Evolutionary conservation across 2,888 invertebrate species (phyloP).

Genomic region (Agrochola litura): DNA sequence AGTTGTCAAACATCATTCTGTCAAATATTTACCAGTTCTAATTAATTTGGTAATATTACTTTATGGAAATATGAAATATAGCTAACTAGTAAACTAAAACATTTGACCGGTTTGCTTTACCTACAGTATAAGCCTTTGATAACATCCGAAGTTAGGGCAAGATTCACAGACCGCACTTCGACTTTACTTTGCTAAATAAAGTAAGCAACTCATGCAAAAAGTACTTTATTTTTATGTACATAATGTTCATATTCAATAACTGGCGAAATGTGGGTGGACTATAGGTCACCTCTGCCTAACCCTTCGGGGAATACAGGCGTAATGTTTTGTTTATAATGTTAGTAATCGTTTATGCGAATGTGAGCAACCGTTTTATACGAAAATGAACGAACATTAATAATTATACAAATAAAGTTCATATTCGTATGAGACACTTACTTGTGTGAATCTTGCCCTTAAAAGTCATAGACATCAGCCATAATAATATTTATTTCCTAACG

Average conservation of each 20-base stretch:
- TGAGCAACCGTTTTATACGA: not conserved
- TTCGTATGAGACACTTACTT: not conserved
- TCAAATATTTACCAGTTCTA: too few relatives aligned
- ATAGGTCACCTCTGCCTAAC: too few relatives aligned
- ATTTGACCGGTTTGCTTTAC: not conserved
- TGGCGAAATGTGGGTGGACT: not conserved
- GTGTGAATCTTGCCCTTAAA: not conserved
- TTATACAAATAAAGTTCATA: not conserved
- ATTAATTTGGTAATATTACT: too few relatives aligned
- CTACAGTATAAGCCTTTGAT: not conserved
- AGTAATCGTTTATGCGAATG: not conserved
- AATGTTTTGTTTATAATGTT: not conserved
- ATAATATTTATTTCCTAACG: conserved; percentile 16
- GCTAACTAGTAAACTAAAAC: too few relatives aligned
- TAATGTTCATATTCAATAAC: not conserved
- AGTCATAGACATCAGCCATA: not conserved
- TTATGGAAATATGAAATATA: too few relatives aligned
- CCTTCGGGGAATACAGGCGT: not conserved
- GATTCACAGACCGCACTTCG: not conserved
- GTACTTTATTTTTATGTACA: not conserved
- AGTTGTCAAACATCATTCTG: too few relatives aligned
- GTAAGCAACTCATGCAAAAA: not conserved
- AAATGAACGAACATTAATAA: not conserved
- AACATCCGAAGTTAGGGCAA: conserved; percentile 1
- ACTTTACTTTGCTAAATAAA: not conserved